Evolutionary conservation across 2,113 vertebrate species (phyloP).

Genomic region (Pachyramphus minor): DNA sequence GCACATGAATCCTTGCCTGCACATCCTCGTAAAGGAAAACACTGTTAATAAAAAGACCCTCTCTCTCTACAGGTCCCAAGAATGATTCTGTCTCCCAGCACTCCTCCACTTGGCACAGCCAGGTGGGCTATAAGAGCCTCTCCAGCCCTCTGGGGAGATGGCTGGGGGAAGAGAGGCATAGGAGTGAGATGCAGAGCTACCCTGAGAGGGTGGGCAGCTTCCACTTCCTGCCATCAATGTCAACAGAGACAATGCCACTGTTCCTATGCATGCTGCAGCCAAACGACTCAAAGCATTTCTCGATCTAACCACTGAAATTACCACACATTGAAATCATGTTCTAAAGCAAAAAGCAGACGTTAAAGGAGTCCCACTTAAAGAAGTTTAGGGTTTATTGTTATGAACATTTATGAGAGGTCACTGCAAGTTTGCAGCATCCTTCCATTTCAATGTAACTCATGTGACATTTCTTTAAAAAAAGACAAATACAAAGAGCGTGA

Average conservation of each 20-base stretch:
- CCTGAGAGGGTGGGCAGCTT: not conserved
- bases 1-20: accelerated
- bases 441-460: not conserved
- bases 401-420: not conserved
- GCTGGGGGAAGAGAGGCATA: not conserved
- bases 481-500: accelerated
- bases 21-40: not conserved
- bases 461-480: not conserved
- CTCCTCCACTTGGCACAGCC: not conserved
- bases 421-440: not conserved
- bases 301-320: not conserved
- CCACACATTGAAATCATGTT: not conserved
- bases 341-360: not conserved
- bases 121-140: not conserved
- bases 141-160: not conserved
- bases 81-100: not conserved
- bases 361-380: not conserved
- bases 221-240: not conserved
- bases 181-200: accelerated
- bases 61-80: not conserved
- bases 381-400: not conserved
- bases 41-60: not conserved
- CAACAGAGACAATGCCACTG: accelerated
- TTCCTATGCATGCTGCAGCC: not conserved
- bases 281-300: not conserved